Conservation (phyloP, 1,140 invertebrate species). For the Drosophila eugracilis region DNA sequence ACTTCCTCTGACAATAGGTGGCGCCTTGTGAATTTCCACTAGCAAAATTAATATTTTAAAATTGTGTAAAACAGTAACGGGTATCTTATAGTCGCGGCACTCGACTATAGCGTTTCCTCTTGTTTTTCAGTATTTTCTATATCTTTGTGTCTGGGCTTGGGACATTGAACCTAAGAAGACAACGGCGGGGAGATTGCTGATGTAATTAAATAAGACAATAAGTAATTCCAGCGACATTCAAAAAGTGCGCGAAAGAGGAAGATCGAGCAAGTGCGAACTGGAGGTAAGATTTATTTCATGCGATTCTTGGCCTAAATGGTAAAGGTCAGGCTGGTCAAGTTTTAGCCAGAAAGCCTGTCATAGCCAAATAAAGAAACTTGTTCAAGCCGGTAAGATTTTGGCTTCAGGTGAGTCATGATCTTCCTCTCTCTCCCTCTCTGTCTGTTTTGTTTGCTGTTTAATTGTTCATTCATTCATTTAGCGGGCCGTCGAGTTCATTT, state of each 20-base stretch:
- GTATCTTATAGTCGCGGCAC: too few relatives aligned
- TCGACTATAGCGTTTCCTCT: too few relatives aligned
- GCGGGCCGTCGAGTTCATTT: constrained; percentile 24
- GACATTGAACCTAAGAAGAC: constrained; percentile 30
- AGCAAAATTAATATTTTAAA: too few relatives aligned
- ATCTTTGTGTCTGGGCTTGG: not conserved
- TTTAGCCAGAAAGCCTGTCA: constrained; percentile 19
- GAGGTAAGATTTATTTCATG: constrained; percentile 29
- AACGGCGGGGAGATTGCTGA: constrained; percentile 11
- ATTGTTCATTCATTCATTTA: constrained; percentile 25
- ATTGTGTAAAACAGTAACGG: too few relatives aligned
- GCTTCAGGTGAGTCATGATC: constrained; percentile 23
- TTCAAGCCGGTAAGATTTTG: constrained; percentile 13
- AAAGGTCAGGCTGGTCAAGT: constrained; percentile 28
- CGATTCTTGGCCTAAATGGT: constrained; percentile 42
- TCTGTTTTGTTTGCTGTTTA: constrained; percentile 10
- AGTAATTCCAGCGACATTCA: constrained; percentile 17
- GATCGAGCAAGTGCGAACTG: constrained; percentile 10
- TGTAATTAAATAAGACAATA: constrained; percentile 40
- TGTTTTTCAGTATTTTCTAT: not conserved
- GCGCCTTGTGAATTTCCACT: too few relatives aligned
- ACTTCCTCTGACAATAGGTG: too few relatives aligned
- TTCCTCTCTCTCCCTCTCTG: not conserved
- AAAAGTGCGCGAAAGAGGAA: constrained; percentile 14
- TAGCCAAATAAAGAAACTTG: constrained; percentile 52